phyloP scores from a whole-genome alignment of 2,113 vertebrate species.

The Dicentrarchus labrax region DNA sequence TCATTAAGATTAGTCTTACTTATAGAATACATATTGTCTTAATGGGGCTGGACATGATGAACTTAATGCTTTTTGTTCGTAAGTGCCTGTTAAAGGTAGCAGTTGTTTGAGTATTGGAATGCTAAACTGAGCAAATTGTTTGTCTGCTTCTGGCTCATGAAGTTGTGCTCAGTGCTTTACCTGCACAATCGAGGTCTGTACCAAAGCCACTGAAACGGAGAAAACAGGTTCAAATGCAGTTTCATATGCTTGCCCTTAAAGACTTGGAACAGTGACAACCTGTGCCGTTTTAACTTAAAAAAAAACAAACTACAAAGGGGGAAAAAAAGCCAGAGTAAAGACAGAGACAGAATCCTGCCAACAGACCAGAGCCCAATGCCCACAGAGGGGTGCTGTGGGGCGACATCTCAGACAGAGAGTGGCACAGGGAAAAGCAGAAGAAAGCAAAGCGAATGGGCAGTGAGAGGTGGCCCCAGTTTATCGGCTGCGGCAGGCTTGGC shows the following conservation, averaged over 20 bases:
- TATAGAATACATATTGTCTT: not conserved
- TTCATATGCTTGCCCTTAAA: slow-evolving; percentile 81
- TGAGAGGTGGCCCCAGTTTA: slow-evolving; percentile 81
- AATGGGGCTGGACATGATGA: not conserved
- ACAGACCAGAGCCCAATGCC: slow-evolving; percentile 59
- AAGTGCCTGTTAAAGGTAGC: not conserved
- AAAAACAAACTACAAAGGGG: slow-evolving; percentile 45
- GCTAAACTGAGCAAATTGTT: slow-evolving; percentile 7
- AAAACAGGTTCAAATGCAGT: slow-evolving; percentile 82
- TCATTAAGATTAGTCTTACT: not conserved
- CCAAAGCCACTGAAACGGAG: slow-evolving; percentile 33
- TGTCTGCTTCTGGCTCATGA: slow-evolving; percentile 10
- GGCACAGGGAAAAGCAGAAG: slow-evolving; percentile 62
- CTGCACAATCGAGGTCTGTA: slow-evolving; percentile 12
- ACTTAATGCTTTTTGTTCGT: not conserved
- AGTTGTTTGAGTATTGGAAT: not conserved
- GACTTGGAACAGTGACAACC: slow-evolving; percentile 85
- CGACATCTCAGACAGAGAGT: slow-evolving; percentile 61
- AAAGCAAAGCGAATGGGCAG: slow-evolving; percentile 78
- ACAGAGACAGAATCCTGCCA: slow-evolving; percentile 64
- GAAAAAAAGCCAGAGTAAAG: slow-evolving; percentile 48
- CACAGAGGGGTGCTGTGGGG: slow-evolving; percentile 74
- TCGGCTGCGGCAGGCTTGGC: slow-evolving; percentile 81
- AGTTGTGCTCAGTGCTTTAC: slow-evolving; percentile 32
- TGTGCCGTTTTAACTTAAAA: slow-evolving; percentile 75